Evolutionary conservation across 2,113 vertebrate species (phyloP), one percentile per base, ranked within the genome.

Genomic region (Australoheros scitulus): DNA sequence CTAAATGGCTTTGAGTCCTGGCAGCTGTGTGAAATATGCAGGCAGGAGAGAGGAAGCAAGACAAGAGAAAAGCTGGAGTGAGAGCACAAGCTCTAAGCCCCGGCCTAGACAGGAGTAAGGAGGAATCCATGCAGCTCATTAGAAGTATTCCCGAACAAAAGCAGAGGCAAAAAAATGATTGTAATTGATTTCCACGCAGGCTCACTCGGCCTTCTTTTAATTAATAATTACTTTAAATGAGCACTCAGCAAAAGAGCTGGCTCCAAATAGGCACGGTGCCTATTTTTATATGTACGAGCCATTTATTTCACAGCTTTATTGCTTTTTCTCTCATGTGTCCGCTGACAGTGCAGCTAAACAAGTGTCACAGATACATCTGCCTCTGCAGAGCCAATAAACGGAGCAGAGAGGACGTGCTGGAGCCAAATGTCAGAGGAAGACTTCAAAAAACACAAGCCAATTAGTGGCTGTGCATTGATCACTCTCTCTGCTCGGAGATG

Each of bases 391-490:
- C 77, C 50, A 63, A 80, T 82, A 72, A 77, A 88, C 59, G 2
- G 52, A 80, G 77, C 70, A 59, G 9, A 34, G 76, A 77, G 36
- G 57, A 87, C 29, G 34, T 55, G 86, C 80, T 22, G 80, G 32
- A 64, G 86, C 60, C 2, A 88, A 90, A 93, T 88, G 88, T 88
- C 90, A 93, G 77, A 88, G 64, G 79, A 85, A 72, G 83, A 89
- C 84, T 80, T 89, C 64, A 80, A 58, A 87, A 86, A 91, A 81
- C 80, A 86, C 70, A 87, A 78, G 52, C 76, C 81, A 92, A 92
- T 92, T 91, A 88, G 87, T 56, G 26, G 83, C 72, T 89, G 76
- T 60, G 63, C 76, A 92, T 89, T 78, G 92, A 94, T 92, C 91
- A 84, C 6, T 7, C 63, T 41, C 63, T 61, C 52, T 18, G 58